These are phyloP conservation scores for Myzus persicae DNA, from an alignment of 1,140 invertebrate species.

Conservation along the genomic window DNA sequence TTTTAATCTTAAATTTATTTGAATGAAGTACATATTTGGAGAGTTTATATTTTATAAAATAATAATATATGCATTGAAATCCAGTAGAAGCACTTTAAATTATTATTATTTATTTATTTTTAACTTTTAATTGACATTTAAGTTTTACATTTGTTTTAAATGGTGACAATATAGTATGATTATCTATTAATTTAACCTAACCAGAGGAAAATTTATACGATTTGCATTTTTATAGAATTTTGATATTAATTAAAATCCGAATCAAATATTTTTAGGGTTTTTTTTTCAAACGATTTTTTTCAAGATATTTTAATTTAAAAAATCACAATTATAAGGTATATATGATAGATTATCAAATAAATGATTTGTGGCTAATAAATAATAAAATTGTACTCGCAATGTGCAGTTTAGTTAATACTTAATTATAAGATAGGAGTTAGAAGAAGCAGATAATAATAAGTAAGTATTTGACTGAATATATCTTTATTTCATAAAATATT, in stretches of 20 bases:
- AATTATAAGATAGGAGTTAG: background rate
- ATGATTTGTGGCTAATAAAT: background rate
- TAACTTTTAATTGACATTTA: background rate
- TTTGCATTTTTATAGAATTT: background rate
- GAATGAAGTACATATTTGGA: background rate
- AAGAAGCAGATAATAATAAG: background rate
- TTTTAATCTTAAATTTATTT: background rate
- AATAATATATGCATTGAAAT: background rate
- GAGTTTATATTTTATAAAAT: background rate
- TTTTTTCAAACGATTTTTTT: background rate
- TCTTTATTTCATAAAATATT: background rate
- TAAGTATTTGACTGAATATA: background rate
- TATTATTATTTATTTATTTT: background rate
- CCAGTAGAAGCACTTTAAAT: background rate
- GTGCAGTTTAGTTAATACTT: background rate
- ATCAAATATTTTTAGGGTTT: too few relatives aligned
- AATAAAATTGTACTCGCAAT: background rate
- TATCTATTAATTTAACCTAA: background rate
- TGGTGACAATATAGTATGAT: background rate
- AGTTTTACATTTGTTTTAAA: background rate
- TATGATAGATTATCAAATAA: background rate
- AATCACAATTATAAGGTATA: background rate
- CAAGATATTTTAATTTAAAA: background rate
- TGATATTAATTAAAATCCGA: too few relatives aligned
- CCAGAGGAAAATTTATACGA: background rate